Evolutionary conservation across 2,113 vertebrate genomes (phyloP).

Genomic region (Clarias batrachus): DNA sequence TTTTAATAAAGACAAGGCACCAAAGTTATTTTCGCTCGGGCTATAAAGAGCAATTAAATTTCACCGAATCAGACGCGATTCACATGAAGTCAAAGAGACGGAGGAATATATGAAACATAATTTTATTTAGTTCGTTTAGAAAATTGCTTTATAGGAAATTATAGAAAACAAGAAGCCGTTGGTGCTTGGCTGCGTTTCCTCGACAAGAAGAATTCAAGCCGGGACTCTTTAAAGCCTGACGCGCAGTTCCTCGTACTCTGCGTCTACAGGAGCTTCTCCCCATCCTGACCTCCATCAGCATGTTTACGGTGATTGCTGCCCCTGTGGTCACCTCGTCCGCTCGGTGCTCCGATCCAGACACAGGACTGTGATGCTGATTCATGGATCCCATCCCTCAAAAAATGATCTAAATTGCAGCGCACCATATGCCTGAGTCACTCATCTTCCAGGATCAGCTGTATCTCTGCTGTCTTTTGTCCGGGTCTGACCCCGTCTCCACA

Average conservation of each 20-base stretch:
- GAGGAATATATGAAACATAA: background rate
- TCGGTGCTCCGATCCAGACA: background rate
- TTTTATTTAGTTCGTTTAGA: background rate
- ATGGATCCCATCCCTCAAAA: background rate
- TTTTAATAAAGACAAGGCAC: background rate
- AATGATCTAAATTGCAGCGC: background rate
- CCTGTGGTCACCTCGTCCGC: background rate
- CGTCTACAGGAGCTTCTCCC: background rate
- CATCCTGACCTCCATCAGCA: background rate
- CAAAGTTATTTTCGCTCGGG: background rate
- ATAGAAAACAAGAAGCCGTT: background rate
- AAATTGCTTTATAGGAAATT: no score
- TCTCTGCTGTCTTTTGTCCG: conserved; percentile 61
- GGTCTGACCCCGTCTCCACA: conserved; percentile 54
- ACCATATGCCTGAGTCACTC: background rate
- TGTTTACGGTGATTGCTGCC: background rate
- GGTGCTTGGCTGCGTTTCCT: background rate
- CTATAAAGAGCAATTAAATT: background rate
- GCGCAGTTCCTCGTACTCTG: background rate
- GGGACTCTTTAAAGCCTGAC: background rate
- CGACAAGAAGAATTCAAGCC: background rate
- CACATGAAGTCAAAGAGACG: background rate
- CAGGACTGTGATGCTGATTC: background rate
- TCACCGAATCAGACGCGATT: background rate
- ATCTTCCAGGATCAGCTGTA: conserved; percentile 34